Evolutionary conservation across 2,888 invertebrate species (phyloP), one percentile per base, ranked within the genome.

Genomic region (Malachius bipustulatus): DNA sequence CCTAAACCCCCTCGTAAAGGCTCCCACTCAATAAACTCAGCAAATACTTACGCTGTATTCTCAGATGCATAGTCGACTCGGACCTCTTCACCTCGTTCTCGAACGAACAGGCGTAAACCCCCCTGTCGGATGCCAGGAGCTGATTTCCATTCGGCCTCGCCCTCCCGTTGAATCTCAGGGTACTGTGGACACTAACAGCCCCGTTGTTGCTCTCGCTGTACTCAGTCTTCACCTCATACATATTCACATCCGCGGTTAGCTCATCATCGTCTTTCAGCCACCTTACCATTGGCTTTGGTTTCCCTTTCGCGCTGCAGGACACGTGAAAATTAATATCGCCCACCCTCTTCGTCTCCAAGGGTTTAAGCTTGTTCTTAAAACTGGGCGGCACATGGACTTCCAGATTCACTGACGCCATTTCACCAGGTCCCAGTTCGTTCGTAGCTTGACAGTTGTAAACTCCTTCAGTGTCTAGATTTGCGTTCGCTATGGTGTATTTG

Each of bases 381-480:
- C 81, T 78, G 0, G 91, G 91, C 0, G 88, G 83, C 55, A 90
- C 90, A 55, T 88, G 80, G 1, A 91, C 90, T 57, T 85, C 82
- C 14, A 91, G 68, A 16, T 76, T 77, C 27, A 88, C 87, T 0
- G 83, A 81, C 1, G 87, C 87, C 46, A 81, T 70, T 44, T 85
- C 83, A 1, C 90, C 89, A 44, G 80, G 81, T 2, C 91, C 91
- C 44, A 89, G 68, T 57, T 87, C 88, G 59, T 91, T 91, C 35
- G 78, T 81, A 0, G 90, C 89, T 56, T 89, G 85, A 55, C 91
- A 91, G 55, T 82, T 83, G 63, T 91, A 91, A 29, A 78, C 75
- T 3, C 90, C 91, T 62, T 91, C 89, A 55, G 82, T 84, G 28
- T 78, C 80, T 26, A 89, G 69, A 54, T 87, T 82, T 0, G 84